Evolutionary conservation across 2,113 vertebrate genomes (phyloP).

Genomic region (Smithornis capensis): DNA sequence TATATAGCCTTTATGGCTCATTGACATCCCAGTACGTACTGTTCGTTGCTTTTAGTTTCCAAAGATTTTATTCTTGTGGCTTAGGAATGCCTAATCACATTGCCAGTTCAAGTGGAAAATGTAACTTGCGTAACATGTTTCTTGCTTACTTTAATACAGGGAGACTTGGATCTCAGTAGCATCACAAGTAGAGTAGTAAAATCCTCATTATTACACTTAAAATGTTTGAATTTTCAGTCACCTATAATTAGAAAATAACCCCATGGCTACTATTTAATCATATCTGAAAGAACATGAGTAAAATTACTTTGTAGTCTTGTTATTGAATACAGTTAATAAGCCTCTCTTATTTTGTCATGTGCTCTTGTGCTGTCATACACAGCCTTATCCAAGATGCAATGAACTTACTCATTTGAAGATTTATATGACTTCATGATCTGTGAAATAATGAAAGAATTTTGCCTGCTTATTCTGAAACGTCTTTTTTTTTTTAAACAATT

Average conservation of each 20-base stretch:
- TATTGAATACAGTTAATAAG: background rate
- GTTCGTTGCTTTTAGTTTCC: constrained; percentile 24
- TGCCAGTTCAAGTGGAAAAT: constrained; percentile 53
- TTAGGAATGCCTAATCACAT: constrained; percentile 1
- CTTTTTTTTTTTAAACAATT: background rate
- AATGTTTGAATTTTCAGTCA: background rate
- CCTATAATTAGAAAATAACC: background rate
- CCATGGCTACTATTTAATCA: background rate
- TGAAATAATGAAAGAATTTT: background rate
- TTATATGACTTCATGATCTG: background rate
- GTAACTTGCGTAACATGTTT: constrained; percentile 5
- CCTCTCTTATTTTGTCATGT: background rate
- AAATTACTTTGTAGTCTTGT: background rate
- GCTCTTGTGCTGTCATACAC: background rate
- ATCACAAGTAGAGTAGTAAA: background rate
- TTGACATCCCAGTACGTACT: constrained; percentile 16
- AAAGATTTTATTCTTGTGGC: constrained; percentile 31
- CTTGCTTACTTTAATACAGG: constrained; percentile 5
- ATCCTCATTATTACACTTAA: background rate
- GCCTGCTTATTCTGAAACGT: background rate
- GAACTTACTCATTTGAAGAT: background rate
- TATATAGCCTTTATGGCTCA: constrained; percentile 39
- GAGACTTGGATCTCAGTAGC: background rate
- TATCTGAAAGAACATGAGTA: background rate
- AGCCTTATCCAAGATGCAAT: background rate